These are phyloP conservation scores for Nothocercus nigrocapillus DNA, from an alignment of 2,113 vertebrate species.

Conservation along the genomic window DNA sequence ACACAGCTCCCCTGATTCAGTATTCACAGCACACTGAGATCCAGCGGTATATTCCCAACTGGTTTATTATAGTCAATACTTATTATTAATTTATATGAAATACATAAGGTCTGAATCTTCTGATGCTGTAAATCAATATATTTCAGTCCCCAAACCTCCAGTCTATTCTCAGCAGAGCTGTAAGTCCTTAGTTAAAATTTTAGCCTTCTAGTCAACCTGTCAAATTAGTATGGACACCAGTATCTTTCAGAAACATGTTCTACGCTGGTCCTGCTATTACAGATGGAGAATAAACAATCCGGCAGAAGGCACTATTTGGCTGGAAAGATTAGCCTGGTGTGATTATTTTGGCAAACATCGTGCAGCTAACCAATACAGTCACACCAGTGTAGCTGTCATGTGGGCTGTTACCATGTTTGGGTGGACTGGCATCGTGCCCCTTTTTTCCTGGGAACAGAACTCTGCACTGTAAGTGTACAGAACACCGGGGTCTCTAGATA, in stretches of 20 bases:
- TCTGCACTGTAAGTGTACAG: background rate
- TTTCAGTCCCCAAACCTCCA: background rate
- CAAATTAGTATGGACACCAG: background rate
- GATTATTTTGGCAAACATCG: background rate
- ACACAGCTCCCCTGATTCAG: background rate
- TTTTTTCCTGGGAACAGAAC: background rate
- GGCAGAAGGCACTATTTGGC: background rate
- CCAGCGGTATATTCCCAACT: background rate
- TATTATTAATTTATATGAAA: constrained; percentile 62
- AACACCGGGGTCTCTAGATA: background rate
- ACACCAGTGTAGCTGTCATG: fast-evolving
- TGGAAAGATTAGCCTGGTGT: background rate
- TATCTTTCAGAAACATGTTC: background rate
- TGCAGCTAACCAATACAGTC: background rate
- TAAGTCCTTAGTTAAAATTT: constrained; percentile 33
- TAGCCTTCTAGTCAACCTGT: background rate
- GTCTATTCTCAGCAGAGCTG: background rate
- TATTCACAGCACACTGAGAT: background rate
- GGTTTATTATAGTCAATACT: constrained; percentile 53
- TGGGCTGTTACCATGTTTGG: background rate
- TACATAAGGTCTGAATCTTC: constrained; percentile 8
- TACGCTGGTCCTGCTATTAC: background rate
- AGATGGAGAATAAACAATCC: background rate
- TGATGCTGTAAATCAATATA: constrained; percentile 33
- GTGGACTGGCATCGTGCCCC: fast-evolving